phyloP scores from a whole-genome alignment of 2,113 vertebrate genomes.

The Thomomys bottae region DNA sequence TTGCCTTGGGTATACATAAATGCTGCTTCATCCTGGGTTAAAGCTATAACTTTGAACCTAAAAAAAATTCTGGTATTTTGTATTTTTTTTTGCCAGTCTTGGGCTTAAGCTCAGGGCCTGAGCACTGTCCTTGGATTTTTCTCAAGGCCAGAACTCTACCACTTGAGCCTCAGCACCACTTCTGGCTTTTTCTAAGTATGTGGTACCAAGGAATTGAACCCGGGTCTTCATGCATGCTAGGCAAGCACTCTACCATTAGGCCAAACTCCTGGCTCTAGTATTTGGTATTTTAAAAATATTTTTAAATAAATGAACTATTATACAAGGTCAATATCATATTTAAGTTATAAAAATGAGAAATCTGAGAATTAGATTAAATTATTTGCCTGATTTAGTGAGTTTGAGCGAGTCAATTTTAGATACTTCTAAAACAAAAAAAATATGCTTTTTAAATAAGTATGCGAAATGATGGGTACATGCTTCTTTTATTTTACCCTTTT shows the following conservation, averaged over 20 bases:
- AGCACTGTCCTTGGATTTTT: too few relatives aligned
- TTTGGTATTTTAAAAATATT: slow-evolving; percentile 28
- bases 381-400: slow-evolving; percentile 3
- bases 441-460: slow-evolving; percentile 42
- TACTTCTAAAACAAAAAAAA: background rate
- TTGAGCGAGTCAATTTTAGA: background rate
- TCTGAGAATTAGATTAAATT: slow-evolving; percentile 21
- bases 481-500: background rate
- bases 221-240: too few relatives aligned
- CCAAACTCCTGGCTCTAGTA: too few relatives aligned
- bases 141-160: too few relatives aligned
- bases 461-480: background rate
- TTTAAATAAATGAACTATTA: slow-evolving; percentile 41
- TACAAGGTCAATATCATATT: background rate
- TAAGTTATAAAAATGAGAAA: slow-evolving; percentile 64
- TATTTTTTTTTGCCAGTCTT: background rate
- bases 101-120: too few relatives aligned
- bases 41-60: background rate
- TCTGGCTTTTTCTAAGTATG: too few relatives aligned
- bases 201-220: too few relatives aligned
- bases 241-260: too few relatives aligned
- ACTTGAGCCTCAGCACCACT: too few relatives aligned
- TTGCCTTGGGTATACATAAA: slow-evolving; percentile 22
- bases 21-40: background rate
- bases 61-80: background rate